phyloP scores from a whole-genome alignment of 2,888 invertebrate genomes.

The Eulithis prunata region DNA sequence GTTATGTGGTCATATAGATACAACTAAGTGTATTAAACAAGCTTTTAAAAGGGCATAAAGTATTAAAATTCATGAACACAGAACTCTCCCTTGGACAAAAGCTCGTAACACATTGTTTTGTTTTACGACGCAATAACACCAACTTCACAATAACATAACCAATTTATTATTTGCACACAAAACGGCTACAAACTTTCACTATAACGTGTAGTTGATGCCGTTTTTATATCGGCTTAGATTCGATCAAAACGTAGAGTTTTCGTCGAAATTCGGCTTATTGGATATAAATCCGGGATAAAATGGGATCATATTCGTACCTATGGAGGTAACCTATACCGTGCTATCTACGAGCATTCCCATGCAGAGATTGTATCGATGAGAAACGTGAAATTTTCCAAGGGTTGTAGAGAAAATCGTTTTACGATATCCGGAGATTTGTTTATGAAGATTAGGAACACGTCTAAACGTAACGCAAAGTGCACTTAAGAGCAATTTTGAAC shows the following conservation, averaged over 20 bases:
- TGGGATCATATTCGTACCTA: slow-evolving; percentile 68
- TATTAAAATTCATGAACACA: slow-evolving; percentile 52
- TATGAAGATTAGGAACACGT: slow-evolving; percentile 1
- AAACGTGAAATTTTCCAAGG: slow-evolving; percentile 18
- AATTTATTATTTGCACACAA: slow-evolving; percentile 58
- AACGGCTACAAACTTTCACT: slow-evolving; percentile 54
- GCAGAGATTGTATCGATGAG: slow-evolving; percentile 27
- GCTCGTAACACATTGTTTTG: slow-evolving; percentile 46
- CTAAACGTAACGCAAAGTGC: not conserved
- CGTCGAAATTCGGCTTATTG: slow-evolving; percentile 68
- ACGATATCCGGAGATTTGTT: slow-evolving; percentile 14
- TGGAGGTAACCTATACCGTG: slow-evolving; percentile 46
- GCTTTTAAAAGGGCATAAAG: slow-evolving; percentile 48
- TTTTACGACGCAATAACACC: slow-evolving; percentile 56
- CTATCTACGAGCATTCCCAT: slow-evolving; percentile 27
- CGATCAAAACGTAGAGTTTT: slow-evolving; percentile 65
- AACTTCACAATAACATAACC: slow-evolving; percentile 52
- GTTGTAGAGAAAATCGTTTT: slow-evolving; percentile 22
- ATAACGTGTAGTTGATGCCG: slow-evolving; percentile 50
- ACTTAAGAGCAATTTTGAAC: not conserved
- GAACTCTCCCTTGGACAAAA: slow-evolving; percentile 43
- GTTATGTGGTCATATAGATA: slow-evolving; percentile 9
- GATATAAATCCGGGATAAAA: slow-evolving; percentile 75
- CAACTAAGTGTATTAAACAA: slow-evolving; percentile 31
- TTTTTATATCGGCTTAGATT: slow-evolving; percentile 57